phyloP scores from a whole-genome alignment of 2,113 vertebrate genomes.

The Muntiacus muntjak region DNA sequence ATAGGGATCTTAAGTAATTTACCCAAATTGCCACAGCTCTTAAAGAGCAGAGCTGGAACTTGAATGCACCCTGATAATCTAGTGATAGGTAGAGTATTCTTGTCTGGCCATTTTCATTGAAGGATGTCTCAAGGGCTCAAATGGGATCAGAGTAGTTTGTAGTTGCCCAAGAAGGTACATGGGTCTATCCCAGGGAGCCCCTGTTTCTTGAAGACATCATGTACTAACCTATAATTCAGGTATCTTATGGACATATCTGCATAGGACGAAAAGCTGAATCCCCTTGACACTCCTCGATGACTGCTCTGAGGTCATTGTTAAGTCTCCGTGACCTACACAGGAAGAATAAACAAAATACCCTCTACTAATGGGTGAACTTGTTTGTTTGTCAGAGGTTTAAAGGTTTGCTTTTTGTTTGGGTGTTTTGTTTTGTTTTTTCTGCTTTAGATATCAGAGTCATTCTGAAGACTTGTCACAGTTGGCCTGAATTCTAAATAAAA shows the following conservation, averaged over 20 bases:
- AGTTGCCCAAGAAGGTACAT: background rate
- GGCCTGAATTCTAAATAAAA: conserved; percentile 20
- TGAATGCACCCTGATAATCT: background rate
- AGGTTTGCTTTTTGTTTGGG: background rate
- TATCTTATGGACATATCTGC: background rate
- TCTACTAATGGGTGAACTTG: background rate
- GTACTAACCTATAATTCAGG: background rate
- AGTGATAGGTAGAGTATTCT: background rate
- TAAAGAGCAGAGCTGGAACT: conserved; percentile 19
- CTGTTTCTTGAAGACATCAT: background rate
- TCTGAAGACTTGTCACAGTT: background rate
- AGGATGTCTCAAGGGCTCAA: background rate
- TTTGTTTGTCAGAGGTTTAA: background rate
- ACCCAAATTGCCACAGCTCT: background rate
- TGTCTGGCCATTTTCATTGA: conserved; percentile 13
- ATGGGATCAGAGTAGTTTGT: background rate
- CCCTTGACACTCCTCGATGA: background rate
- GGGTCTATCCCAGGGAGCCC: background rate
- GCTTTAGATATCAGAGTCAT: background rate
- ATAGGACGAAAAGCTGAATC: background rate
- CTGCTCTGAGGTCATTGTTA: background rate
- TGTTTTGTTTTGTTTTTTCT: background rate
- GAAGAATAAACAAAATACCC: background rate
- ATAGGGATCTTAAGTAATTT: background rate
- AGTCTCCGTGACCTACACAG: background rate